These are phyloP conservation scores for Rhyacophila brunnea DNA, from an alignment of 1,140 invertebrate genomes.

Conservation along the genomic window DNA sequence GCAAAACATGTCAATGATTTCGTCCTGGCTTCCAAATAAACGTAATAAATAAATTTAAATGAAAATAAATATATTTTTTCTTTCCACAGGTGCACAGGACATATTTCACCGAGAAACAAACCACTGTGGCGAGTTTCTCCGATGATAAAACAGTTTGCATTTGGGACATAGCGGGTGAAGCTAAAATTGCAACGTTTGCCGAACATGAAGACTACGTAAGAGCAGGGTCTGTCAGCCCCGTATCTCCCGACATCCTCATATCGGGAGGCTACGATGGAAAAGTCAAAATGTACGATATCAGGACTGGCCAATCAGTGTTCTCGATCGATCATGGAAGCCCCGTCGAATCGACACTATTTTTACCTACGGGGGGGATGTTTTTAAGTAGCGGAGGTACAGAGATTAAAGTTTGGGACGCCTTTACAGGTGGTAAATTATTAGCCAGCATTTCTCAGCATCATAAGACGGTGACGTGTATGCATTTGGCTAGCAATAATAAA, in stretches of 20 bases:
- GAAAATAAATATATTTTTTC: too few species aligned
- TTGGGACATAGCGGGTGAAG: conserved; percentile 89
- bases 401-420: conserved; percentile 91
- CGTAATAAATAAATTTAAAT: too few species aligned
- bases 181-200: conserved; percentile 62
- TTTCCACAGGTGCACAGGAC: conserved; percentile 70
- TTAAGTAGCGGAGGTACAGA: conserved; percentile 89
- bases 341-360: conserved; percentile 86
- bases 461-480: conserved; percentile 87
- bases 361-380: conserved; percentile 87
- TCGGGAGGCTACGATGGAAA: conserved; percentile 94
- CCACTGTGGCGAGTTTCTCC: conserved; percentile 84
- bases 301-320: conserved; percentile 68
- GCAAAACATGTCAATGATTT: too few species aligned
- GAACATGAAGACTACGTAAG: conserved; percentile 82
- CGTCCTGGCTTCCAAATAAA: too few species aligned
- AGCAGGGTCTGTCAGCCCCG: conserved; percentile 75
- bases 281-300: conserved; percentile 85
- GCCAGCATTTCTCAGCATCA: conserved; percentile 83
- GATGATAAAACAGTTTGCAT: conserved; percentile 88
- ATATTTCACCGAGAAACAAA: conserved; percentile 76
- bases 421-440: conserved; percentile 80
- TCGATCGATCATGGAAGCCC: conserved; percentile 86
- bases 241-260: conserved; percentile 72
- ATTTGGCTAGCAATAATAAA: conserved; percentile 74